Base-by-base conservation (phyloP, 2,888 invertebrate species). In the Camptogramma bilineatum region DNA sequence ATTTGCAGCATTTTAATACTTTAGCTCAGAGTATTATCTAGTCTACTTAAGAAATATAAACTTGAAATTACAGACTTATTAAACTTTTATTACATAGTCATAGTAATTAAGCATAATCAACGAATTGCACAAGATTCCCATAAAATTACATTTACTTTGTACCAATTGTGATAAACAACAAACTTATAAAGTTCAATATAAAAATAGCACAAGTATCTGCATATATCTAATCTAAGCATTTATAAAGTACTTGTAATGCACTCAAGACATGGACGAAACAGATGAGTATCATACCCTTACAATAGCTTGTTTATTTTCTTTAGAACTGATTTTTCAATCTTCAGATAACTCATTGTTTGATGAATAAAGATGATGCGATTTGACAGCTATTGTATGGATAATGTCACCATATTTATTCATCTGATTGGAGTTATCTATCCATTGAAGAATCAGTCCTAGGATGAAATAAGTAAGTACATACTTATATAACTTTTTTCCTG, bases 211-310 rank as follows among this genome's bases (percentile, higher is more conserved):
- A 66, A 66, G 54, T 64, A 62, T 68, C 58, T 63, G 54, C 66
- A 63, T 68, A 65, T 66, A 59, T 60, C 34, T 55, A 62, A 54
- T 55, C 48, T 66, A 69, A 66, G 64, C 66, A 63, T 64, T 60
- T 53, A 54, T 44, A 63, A 48, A 67, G 54, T 66, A 68, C 64
- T 54, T 58, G 19, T 64, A 68, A 65, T 70, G 67, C 64, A 70
- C 60, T 68, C n/a, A 55, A 67, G 48, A 66, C 2, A 34, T 73
- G 72, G 73, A 75, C 73, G 72, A 66, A 65, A 69, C 50, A 58
- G 55, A 66, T 66, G 34, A 61, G 54, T 46, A 66, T 68, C 44
- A 52, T 61, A 52, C 21, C 46, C 44, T 64, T 42, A 42, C 19
- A 52, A 17, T 47, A 52, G 52, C 34, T 24, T 31, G 18, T 47